Evolutionary conservation across 2,113 vertebrate genomes (phyloP), one percentile per base, ranked within the genome.

Genomic region (Dasyornis broadbenti): DNA sequence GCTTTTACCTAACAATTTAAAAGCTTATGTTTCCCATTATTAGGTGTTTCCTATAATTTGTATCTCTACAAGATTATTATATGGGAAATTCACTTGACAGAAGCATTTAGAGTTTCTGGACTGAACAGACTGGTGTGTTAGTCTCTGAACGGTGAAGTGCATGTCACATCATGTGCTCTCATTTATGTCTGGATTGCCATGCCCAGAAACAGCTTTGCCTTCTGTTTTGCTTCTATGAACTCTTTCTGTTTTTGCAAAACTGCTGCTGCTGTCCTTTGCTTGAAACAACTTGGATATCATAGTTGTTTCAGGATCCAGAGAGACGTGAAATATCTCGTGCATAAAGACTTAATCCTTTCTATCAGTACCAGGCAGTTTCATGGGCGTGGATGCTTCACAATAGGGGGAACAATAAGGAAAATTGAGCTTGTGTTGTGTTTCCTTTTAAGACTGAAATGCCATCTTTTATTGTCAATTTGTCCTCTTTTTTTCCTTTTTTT

Each of bases 31-130:
- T 94, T 94, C 50, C 52, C 37, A 49, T 86, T 95, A 64, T 82
- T 82, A 82, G 92, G n/a, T 90, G 79, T 45, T 94, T 92, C 75
- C 76, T 77, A 9, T 44, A 90, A 92, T 95, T 92, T 83, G 59
- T 71, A 83, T 77, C 20, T 83, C 79, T 60, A 30, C 28, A 53
- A 93, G 75, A 75, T 90, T 66, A 52, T 90, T 83, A n/a, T 35
- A 71, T 42, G 52, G 35, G 23, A 92, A 92, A 95, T 75, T 82
- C 24, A 86, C 60, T 86, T 90, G 94, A 90, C 85, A 95, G 82
- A 73, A 90, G 59, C 54, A 40, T 64, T 93, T 83, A 56, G 71
- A 71, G 64, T 56, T 91, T 88, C 60, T 83, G 78, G 59, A 40
- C 56, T 60, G 64, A 92, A 60, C 71, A 89, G 65, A 33, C 52